Base-by-base conservation (phyloP, 2,113 vertebrate genomes). In the Cottus gobio region DNA sequence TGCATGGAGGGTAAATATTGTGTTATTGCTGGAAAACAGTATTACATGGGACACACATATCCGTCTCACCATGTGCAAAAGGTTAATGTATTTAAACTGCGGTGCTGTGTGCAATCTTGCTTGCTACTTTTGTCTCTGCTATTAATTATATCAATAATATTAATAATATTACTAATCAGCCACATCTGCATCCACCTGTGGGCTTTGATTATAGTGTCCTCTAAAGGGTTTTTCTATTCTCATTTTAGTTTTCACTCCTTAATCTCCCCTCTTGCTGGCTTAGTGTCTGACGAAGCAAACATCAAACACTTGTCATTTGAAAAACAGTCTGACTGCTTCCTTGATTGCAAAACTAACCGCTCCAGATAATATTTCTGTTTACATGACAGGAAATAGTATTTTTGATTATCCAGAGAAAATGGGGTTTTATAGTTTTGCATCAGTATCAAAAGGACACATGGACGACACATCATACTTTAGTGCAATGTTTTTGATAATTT, bases 301-400 rank as follows among this genome's bases (percentile, higher is more conserved):
- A 54, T 74, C 3, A 15, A 1, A 26, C 31, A 67, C 2, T 44
- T 44, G 22, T 57, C 28, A 57, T 67, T 34, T 24, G 5, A 57
- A 57, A 57, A 54, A 50, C 60, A 22, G 12, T 71, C 39, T 73
- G 56, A 44, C 67, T 52, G 46, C 58, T 60, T 18, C 60, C 16
- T 20, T 63, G 63, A 58, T 2, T 36, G 42, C 26, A 26, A 72
- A 80, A 42, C n/a, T 15, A 78, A 78, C 37, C 71, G 50, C 10
- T 34, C 36, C 44, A 18, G 24, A 42, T 48, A 13, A 13, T 48
- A n/a, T 56, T 63, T 50, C 18, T 75, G 30, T 75, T 79, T 26
- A 66, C 24, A 8, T 64, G 63, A 60, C 56, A 68, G 31, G 37
- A 5, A 6, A 57, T 57, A 24, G 57, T 18, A 22, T 42, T 76